Evolutionary conservation across 2,888 invertebrate species (phyloP), one percentile per base, ranked within the genome.

Genomic region (Rotaria socialis): DNA sequence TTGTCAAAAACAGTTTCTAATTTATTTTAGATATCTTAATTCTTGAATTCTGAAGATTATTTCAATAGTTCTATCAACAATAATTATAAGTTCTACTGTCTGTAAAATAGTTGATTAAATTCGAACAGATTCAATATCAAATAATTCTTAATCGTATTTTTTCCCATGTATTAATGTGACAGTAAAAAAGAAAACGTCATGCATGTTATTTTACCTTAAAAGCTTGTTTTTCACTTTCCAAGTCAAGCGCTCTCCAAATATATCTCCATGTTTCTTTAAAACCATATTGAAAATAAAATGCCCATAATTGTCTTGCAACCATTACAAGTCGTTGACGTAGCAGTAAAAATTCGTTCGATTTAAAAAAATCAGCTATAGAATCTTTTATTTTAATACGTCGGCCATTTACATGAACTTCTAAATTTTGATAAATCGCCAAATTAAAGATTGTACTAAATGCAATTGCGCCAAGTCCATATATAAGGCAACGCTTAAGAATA

Each of bases 341-440:
- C 58, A 27, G 1, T 41, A 27, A 0, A 41, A 47, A 58, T 52
- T 85, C 90, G 14, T 89, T 90, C 2, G 90, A 91, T 11, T 95
- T 95, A 89, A 96, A 94, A 91, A 97, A 95, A 90, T 97, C 95
- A 88, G 94, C 94, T 0, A 96, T 89, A 0, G 96, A 96, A 90
- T 96, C 96, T 87, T 95, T 94, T 5, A 96, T 92, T 56, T 95
- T 95, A 24, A 96, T 94, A 90, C 95, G 94, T 88, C 96, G 95
- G 0, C 96, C 96, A 87, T 95, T 94, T 24, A 89, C 89, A 0
- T 94, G 94, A 86, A 96, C 93, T 87, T 94, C 94, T 24, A 95
- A 95, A 90, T 96, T 95, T 92, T 95, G 96, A 90, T 95, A 95
- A 41, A 96, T 91, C 89, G 94, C 95, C 87, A 95, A 94, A 85